These are phyloP conservation scores for Erethizon dorsatum DNA, from an alignment of 2,797 vertebrate genomes.

Conservation along the genomic window DNA sequence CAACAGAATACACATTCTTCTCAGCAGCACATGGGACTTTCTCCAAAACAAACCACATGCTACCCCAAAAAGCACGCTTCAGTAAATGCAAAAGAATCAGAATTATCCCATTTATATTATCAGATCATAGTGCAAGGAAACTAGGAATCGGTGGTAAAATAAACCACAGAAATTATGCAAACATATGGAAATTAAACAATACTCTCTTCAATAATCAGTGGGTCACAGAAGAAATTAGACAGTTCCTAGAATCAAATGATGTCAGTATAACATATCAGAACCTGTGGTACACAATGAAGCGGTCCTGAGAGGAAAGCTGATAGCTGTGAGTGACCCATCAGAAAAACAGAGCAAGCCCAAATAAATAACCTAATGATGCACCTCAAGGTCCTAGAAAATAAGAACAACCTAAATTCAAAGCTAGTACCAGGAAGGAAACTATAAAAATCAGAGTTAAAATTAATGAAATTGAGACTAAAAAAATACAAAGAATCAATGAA, in stretches of 20 bases:
- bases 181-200: neutral
- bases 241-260: neutral
- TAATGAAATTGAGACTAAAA: no score
- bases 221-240: neutral
- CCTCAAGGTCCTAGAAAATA: neutral
- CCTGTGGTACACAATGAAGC: neutral
- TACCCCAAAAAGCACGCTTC: neutral
- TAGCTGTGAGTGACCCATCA: neutral
- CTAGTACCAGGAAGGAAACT: neutral
- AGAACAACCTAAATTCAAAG: neutral
- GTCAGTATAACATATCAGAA: neutral
- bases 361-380: neutral
- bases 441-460: no score
- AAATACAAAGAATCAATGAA: no score
- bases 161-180: neutral
- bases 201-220: neutral
- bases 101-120: neutral
- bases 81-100: neutral
- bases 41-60: neutral
- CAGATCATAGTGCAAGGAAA: neutral
- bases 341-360: neutral
- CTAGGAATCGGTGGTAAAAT: neutral
- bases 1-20: neutral
- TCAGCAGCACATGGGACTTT: neutral
- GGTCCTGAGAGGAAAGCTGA: neutral